Conservation (phyloP, 1,140 invertebrate species). For the Eufriesea mexicana region DNA sequence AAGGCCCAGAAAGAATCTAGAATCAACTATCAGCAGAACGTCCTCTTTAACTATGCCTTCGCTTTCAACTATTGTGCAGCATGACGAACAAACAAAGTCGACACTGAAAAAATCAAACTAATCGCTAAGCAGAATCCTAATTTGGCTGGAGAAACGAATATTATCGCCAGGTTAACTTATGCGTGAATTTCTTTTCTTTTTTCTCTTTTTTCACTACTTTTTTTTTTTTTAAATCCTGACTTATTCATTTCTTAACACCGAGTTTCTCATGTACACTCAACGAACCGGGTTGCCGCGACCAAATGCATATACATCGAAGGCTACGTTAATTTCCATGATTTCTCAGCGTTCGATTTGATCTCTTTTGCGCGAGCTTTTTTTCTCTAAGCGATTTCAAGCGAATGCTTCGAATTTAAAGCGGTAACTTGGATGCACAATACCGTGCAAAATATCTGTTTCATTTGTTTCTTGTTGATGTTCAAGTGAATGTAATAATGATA, state of each 20-base stretch:
- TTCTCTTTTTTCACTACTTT: not conserved
- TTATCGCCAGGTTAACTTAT: not conserved
- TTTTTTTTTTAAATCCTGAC: not conserved
- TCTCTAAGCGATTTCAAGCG: constrained; percentile 48
- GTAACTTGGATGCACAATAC: constrained; percentile 47
- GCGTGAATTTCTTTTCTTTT: not conserved
- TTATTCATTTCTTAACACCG: not conserved
- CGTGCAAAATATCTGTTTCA: constrained; percentile 31
- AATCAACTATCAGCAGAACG: constrained; percentile 62
- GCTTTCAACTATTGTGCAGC: constrained; percentile 58
- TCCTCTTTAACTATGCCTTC: constrained; percentile 61
- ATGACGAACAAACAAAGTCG: constrained; percentile 57
- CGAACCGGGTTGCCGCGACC: not conserved
- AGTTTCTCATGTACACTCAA: not conserved
- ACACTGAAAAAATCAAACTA: constrained; percentile 56
- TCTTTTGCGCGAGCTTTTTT: constrained; percentile 42
- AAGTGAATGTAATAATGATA: not conserved
- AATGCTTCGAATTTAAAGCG: constrained; percentile 48
- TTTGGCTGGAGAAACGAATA: constrained; percentile 36
- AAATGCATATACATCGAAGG: not conserved
- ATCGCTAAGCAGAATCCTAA: constrained; percentile 49
- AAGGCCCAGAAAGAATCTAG: constrained; percentile 63
- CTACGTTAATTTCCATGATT: constrained; percentile 13
- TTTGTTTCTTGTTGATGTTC: not conserved
- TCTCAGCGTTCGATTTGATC: constrained; percentile 47